phyloP scores from a whole-genome alignment of 2,888 invertebrate genomes.

The Anthophora plumipes region DNA sequence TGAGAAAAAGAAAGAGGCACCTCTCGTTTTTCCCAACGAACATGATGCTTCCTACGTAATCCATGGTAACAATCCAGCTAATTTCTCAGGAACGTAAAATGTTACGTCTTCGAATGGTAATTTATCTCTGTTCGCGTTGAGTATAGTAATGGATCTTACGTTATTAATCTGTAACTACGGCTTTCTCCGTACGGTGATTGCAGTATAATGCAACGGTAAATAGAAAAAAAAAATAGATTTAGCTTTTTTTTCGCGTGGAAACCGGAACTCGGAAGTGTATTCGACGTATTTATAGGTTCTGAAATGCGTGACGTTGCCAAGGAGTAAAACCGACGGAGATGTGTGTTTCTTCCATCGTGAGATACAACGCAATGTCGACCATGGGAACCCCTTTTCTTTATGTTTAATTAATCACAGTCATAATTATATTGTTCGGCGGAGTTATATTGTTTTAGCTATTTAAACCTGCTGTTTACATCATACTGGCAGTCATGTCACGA shows the following conservation, averaged over 20 bases:
- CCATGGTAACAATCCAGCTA: conserved; percentile 16
- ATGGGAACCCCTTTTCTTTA: conserved; percentile 60
- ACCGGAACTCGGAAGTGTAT: conserved; percentile 61
- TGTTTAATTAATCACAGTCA: conserved; percentile 58
- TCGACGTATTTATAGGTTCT: conserved; percentile 50
- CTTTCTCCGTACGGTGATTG: conserved; percentile 36
- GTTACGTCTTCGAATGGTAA: conserved; percentile 58
- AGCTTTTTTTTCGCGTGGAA: conserved; percentile 49
- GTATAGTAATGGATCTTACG: conserved; percentile 53
- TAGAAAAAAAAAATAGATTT: conserved; percentile 28
- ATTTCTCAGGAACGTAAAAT: conserved; percentile 55
- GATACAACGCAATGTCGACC: conserved; percentile 61
- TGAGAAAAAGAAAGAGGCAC: background rate
- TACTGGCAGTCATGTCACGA: background rate
- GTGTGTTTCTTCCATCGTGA: conserved; percentile 44
- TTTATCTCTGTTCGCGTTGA: conserved; percentile 24
- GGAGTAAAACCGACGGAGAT: background rate
- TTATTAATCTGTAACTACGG: conserved; percentile 51
- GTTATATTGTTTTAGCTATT: conserved; percentile 48
- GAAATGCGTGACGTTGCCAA: conserved; percentile 41
- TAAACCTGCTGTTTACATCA: conserved; percentile 51
- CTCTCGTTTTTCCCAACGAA: conserved; percentile 17
- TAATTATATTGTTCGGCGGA: conserved; percentile 54
- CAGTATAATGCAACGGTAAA: background rate
- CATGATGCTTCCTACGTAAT: conserved; percentile 43